A percentile compares a stretch with the other conserved stretches of the same genome.
Evolutionary conservation across 2,888 invertebrate genomes (phyloP).

Genomic region (Hedychridium roseum): DNA sequence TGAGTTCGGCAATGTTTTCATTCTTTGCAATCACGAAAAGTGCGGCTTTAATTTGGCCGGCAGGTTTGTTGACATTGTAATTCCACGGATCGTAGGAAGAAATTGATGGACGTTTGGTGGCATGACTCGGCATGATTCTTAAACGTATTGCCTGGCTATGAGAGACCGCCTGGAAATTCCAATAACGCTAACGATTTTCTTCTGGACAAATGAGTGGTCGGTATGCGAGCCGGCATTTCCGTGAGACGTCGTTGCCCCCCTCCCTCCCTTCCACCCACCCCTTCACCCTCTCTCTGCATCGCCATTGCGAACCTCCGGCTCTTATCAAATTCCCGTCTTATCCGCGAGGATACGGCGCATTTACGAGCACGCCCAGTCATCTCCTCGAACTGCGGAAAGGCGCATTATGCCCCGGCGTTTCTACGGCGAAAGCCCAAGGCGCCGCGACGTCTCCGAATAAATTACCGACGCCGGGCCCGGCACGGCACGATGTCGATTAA

Average conservation of each 20-base stretch:
- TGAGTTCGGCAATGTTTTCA: too few relatives aligned
- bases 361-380: neutral
- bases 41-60: too few relatives aligned
- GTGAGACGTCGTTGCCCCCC: neutral
- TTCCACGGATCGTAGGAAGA: too few relatives aligned
- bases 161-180: slow-evolving; percentile 33
- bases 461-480: too few relatives aligned
- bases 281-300: too few relatives aligned
- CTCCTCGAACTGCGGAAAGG: neutral
- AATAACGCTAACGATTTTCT: slow-evolving; percentile 37
- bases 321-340: slow-evolving; percentile 32
- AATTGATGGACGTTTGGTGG: too few relatives aligned
- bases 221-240: slow-evolving; percentile 20
- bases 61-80: too few relatives aligned
- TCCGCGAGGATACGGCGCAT: slow-evolving; percentile 19
- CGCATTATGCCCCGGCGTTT: neutral
- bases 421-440: neutral
- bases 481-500: too few relatives aligned
- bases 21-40: too few relatives aligned
- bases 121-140: too few relatives aligned
- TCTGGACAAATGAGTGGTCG: slow-evolving; percentile 30
- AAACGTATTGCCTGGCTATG: too few relatives aligned
- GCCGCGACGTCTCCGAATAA: neutral
- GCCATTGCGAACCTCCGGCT: slow-evolving; percentile 11
- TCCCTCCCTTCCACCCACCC: neutral